These are phyloP conservation scores for Euphydryas editha DNA, from an alignment of 2,888 invertebrate species.

Conservation along the genomic window DNA sequence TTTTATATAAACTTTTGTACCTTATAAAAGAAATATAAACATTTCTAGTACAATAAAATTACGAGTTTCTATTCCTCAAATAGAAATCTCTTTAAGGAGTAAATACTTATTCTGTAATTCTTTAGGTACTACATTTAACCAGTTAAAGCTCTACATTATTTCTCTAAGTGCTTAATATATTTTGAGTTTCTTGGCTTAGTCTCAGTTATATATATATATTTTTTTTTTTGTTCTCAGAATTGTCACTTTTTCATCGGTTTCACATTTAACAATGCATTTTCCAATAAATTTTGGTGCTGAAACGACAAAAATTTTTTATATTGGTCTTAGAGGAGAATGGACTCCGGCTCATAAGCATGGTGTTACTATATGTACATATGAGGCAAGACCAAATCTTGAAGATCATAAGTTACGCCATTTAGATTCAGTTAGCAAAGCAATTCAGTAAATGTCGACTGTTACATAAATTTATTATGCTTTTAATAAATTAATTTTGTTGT, in stretches of 20 bases:
- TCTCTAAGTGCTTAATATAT: neutral
- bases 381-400: slow-evolving; percentile 91
- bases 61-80: no score
- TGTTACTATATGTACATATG: slow-evolving; percentile 96
- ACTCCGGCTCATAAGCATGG: slow-evolving; percentile 92
- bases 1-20: no score
- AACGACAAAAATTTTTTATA: slow-evolving; percentile 94
- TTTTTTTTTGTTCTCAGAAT: slow-evolving; percentile 85
- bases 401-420: slow-evolving; percentile 91
- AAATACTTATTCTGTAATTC: no score
- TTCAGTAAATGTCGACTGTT: slow-evolving; percentile 50
- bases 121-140: no score
- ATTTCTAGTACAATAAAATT: no score
- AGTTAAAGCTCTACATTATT: no score
- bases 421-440: slow-evolving; percentile 84
- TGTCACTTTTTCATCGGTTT: slow-evolving; percentile 95
- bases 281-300: slow-evolving; percentile 94
- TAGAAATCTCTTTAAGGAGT: no score
- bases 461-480: slow-evolving; percentile 56
- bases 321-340: slow-evolving; percentile 97
- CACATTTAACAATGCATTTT: slow-evolving; percentile 95
- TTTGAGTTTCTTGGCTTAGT: neutral
- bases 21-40: no score
- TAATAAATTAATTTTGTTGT: slow-evolving; percentile 3
- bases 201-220: neutral